Evolutionary conservation across 2,113 vertebrate species (phyloP).

Genomic region (Mesoclemmys tuberculata): DNA sequence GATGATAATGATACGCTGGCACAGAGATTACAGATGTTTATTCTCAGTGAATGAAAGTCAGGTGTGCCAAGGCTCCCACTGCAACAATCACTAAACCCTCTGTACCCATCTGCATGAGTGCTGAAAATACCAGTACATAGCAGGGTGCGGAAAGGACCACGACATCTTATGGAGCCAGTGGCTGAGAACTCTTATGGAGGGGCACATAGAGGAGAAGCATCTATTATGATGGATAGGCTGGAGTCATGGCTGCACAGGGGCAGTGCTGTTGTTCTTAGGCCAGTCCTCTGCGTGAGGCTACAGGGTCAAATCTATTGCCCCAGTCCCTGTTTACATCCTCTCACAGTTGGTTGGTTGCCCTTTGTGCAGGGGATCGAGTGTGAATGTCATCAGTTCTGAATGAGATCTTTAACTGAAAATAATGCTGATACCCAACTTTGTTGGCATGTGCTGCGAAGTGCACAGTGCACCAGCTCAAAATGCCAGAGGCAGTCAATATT

Average conservation of each 20-base stretch:
- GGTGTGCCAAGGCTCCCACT: background rate
- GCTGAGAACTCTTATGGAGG: background rate
- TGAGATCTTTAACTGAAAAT: background rate
- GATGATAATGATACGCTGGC: background rate
- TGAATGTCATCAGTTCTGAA: background rate
- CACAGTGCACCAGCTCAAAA: background rate
- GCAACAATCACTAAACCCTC: background rate
- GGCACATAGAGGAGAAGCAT: background rate
- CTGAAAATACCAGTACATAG: background rate
- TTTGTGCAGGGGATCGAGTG: background rate
- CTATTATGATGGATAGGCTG: background rate
- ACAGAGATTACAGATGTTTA: background rate
- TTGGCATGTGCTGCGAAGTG: background rate
- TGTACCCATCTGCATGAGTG: background rate
- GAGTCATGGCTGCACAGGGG: background rate
- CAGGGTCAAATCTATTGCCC: background rate
- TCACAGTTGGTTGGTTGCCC: background rate
- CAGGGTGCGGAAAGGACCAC: background rate
- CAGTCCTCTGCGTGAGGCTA: background rate
- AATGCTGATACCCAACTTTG: background rate
- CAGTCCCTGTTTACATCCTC: background rate
- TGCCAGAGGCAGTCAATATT: background rate
- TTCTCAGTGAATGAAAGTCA: background rate
- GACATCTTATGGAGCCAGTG: rapidly evolving
- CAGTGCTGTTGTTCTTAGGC: background rate